phyloP scores from a whole-genome alignment of 2,888 invertebrate genomes.

The Hemaris fuciformis region DNA sequence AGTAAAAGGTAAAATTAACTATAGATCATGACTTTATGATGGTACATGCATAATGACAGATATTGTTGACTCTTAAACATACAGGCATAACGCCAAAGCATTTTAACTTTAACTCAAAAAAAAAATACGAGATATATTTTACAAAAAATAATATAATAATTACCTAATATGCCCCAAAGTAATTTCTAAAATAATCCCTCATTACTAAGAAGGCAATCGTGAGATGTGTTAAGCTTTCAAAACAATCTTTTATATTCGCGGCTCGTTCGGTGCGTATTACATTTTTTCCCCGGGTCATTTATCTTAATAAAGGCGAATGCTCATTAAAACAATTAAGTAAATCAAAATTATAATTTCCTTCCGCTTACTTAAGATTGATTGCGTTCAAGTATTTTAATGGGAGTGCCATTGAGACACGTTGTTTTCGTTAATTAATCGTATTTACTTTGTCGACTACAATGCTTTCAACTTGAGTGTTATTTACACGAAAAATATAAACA shows the following conservation, averaged over 20 bases:
- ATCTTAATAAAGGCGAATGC: conserved; percentile 27
- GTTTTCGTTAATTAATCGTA: background rate
- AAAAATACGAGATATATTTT: background rate
- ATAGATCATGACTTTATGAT: too few relatives aligned
- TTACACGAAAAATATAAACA: background rate
- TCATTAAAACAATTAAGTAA: conserved; percentile 32
- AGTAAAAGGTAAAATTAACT: too few relatives aligned
- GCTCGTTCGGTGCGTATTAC: conserved; percentile 22
- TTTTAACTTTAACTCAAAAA: too few relatives aligned
- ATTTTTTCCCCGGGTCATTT: conserved; percentile 16
- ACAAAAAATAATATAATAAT: too few relatives aligned
- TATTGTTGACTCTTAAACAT: too few relatives aligned
- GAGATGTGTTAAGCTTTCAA: background rate
- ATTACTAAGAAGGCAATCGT: background rate
- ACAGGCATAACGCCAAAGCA: too few relatives aligned
- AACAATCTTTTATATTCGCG: background rate
- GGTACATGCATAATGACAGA: too few relatives aligned
- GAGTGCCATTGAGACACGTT: background rate
- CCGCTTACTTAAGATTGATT: conserved; percentile 18
- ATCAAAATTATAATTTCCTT: conserved; percentile 16
- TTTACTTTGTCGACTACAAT: background rate
- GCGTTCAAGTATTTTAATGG: conserved; percentile 16
- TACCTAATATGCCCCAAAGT: background rate
- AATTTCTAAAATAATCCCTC: background rate
- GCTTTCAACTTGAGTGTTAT: background rate